Conservation (phyloP, 2,113 vertebrate species). For the Brachyistius frenatus region DNA sequence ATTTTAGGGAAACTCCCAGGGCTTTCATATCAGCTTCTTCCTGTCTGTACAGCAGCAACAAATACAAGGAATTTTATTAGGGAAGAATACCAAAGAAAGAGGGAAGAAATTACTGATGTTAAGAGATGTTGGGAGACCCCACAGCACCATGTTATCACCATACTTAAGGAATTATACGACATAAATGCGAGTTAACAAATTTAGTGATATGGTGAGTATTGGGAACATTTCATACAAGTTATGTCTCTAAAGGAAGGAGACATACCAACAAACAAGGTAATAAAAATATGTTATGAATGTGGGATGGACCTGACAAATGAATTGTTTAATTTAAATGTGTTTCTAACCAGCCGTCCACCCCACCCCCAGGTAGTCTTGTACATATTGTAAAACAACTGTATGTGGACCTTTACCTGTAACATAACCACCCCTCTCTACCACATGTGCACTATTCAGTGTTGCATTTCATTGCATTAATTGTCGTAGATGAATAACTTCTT, state of each 20-base stretch:
- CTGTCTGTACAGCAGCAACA: constrained; percentile 6
- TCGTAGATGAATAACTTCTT: neutral
- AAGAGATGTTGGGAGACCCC: neutral
- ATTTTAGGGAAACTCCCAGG: neutral
- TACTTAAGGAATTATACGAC: too few species aligned
- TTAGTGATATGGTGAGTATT: too few species aligned
- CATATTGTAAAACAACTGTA: neutral
- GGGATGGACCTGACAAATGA: too few species aligned
- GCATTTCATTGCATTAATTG: constrained; percentile 5
- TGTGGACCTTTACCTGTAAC: neutral
- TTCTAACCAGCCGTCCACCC: too few species aligned
- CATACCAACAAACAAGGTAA: too few species aligned
- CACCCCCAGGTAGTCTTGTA: neutral
- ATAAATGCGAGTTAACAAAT: too few species aligned
- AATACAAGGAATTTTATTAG: constrained; percentile 22
- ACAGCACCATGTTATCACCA: too few species aligned
- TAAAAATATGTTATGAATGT: too few species aligned
- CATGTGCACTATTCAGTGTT: neutral
- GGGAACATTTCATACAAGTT: too few species aligned
- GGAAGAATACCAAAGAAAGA: neutral
- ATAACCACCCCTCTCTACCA: neutral
- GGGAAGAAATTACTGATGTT: neutral
- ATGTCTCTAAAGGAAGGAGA: too few species aligned
- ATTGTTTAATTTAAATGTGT: too few species aligned
- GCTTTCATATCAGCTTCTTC: neutral